Conservation (phyloP, 2,797 vertebrate species). For the Sternotherus odoratus region DNA sequence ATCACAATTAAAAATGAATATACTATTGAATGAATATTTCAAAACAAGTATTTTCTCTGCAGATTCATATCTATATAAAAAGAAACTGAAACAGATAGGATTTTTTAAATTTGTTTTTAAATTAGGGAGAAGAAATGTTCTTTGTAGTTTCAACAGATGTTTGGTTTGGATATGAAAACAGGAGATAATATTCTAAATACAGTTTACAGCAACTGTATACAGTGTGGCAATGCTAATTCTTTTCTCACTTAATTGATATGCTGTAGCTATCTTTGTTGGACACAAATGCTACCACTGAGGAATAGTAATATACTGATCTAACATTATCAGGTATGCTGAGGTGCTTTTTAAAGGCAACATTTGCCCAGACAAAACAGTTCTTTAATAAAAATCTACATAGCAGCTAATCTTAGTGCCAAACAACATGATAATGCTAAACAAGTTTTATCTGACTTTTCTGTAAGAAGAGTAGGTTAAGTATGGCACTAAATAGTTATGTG, state of each 20-base stretch:
- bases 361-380: conserved; percentile 48
- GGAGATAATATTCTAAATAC: conserved; percentile 49
- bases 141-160: background rate
- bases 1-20: conserved; percentile 41
- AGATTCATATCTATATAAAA: conserved; percentile 14
- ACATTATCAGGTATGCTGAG: conserved; percentile 41
- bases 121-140: conserved; percentile 34
- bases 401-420: conserved; percentile 50
- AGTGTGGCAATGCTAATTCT: background rate
- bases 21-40: conserved; percentile 6
- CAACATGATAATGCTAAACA: background rate
- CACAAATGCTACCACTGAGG: background rate
- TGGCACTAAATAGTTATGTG: background rate
- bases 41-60: conserved; percentile 25
- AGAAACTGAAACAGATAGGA: conserved; percentile 17
- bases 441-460: conserved; percentile 23
- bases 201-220: conserved; percentile 23
- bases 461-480: conserved; percentile 21
- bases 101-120: conserved; percentile 7
- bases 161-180: conserved; percentile 51
- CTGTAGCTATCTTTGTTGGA: background rate
- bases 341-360: conserved; percentile 44
- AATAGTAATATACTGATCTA: background rate
- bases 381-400: conserved; percentile 49
- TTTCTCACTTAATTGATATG: background rate